Base-by-base conservation (phyloP, 2,888 invertebrate species). In the Cremastinae sp. region DNA sequence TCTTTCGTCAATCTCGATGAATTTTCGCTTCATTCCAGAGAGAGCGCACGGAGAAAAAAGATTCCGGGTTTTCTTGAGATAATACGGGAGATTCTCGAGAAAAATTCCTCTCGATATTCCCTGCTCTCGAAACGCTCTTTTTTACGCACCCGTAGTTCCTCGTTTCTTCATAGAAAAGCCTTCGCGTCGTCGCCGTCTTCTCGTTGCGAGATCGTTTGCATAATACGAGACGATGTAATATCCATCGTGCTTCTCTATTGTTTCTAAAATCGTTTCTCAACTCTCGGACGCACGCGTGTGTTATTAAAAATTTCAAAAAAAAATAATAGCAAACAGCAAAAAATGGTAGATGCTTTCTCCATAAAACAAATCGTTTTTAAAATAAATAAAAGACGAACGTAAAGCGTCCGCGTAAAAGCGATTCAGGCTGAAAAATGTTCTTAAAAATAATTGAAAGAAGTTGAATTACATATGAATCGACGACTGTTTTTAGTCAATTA, bases 161-260 rank as follows among this genome's bases (percentile, higher is more conserved):
- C 45, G 43, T 54, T 10, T 56, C 8, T 51, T 45, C 38, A 49
- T 51, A 43, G 41, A 28, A 28, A 28, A 28, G 28, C 28, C 47
- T 66, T 45, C 54, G 14, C 34, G 56, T 10, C 28, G 20, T 38
- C 41, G 49, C 58, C 45, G 61, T 45, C 20, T 38, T 47, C 62
- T 56, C 45, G 62, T 54, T 58, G 51, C 74, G 58, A 41, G 38
- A 54, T 49, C 53, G 69, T 75, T 75, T 75, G 75, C 75, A 75
- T 75, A 75, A 75, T 70, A 71, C 53, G 59, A 65, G 59, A 4
- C 59, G 54, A 65, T 65, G 65, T 75, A 70, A 68, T 68, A 68
- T 49, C n/a, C 58, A 58, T 58, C 58, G 56, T 47, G 22, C 36
- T n/a, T n/a, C 68, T 18, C 45, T 36, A 68, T 68, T 68, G 56